Base-by-base conservation (phyloP, 2,113 vertebrate genomes). In the Anarhynchus alexandrinus region DNA sequence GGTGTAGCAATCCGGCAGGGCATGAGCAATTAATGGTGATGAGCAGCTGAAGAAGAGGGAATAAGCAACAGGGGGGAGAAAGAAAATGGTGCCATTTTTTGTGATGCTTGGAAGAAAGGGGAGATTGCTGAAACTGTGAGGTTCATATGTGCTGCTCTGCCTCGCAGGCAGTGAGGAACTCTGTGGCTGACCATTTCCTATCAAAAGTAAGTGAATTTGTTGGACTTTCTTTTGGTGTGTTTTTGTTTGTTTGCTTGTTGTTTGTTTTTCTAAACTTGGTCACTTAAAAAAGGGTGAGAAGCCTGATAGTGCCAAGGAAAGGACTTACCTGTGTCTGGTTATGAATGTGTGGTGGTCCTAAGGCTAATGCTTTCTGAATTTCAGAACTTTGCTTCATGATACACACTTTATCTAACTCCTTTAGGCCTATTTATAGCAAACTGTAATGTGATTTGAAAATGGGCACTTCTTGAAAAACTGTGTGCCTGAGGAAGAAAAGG, bases 31-130 rank as follows among this genome's bases (percentile, higher is more conserved):
- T 90, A 73, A 57, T 62, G 25, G 11, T 3, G 6, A 13, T 45
- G 52, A 82, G 27, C 59, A 77, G 32, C 23, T 40, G 12, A 49
- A 59, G 32, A 66, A 47, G 15, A 38, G 15, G n/a, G 7, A 71
- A 7, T 42, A 15, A 82, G 16, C 4, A 61, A 12, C 4, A 10
- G 23, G 11, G 6, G 17, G 25, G 17, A 11, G 32, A 45, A 45
- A 32, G 43, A 36, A 73, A 54, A 38, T 8, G 4, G 11, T 71
- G 27, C 1, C 0, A 0, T 49, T 70, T 55, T 4, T 9, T 72
- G 17, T 5, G 9, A 9, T 21, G 8, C 3, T 29, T 38, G 36
- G 38, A 57, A 59, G 16, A 49, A 65, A 30, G 40, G 23, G 40
- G 47, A 57, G 16, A n/a, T 43, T 72, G 2, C 10, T 79, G 47